Evolutionary conservation across 2,888 invertebrate genomes (phyloP).

Genomic region (Sipha maydis): DNA sequence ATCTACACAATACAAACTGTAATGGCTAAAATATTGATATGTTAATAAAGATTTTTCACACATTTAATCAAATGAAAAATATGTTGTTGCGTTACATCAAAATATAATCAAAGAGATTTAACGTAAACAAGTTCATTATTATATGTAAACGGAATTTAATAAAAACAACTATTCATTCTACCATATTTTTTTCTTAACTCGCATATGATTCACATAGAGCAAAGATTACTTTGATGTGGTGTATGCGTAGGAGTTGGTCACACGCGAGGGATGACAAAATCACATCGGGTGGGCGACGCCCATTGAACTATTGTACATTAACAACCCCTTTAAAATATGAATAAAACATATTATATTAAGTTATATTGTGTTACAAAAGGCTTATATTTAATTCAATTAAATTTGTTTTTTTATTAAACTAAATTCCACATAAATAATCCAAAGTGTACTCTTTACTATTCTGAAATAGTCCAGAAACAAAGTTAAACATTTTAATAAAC

Average conservation of each 20-base stretch:
- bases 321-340: conserved; percentile 45
- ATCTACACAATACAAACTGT: background rate
- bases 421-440: background rate
- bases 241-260: conserved; percentile 39
- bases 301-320: conserved; percentile 45
- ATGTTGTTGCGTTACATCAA: background rate
- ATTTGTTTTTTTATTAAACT: background rate
- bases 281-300: conserved; percentile 56
- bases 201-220: background rate
- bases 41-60: background rate
- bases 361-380: background rate
- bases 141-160: conserved; percentile 13
- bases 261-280: conserved; percentile 52
- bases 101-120: background rate
- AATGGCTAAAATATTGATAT: background rate
- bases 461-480: background rate
- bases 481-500: background rate
- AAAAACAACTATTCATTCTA: conserved; percentile 13
- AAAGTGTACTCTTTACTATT: background rate
- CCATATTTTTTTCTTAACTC: background rate
- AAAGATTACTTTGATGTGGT: conserved; percentile 5
- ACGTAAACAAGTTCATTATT: conserved; percentile 4
- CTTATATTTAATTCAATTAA: background rate
- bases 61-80: conserved; percentile 3
- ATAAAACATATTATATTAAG: conserved; percentile 37